phyloP scores from a whole-genome alignment of 2,113 vertebrate genomes.

The Geococcyx californianus region DNA sequence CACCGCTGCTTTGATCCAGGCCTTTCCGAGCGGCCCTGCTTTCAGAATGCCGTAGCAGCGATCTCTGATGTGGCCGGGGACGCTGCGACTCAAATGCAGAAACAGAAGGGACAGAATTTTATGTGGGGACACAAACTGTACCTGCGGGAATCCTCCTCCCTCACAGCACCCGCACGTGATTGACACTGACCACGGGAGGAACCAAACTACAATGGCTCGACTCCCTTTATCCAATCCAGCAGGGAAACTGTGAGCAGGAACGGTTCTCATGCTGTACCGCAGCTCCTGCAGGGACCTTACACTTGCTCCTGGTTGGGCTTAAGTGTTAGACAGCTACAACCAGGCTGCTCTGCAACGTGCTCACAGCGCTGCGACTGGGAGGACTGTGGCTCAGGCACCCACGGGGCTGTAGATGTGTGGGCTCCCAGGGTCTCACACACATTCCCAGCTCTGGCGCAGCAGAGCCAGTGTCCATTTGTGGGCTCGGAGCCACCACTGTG shows the following conservation, averaged over 20 bases:
- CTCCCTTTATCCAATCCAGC: neutral
- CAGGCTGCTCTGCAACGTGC: neutral
- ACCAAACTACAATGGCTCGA: neutral
- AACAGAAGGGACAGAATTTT: neutral
- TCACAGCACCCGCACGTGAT: rapidly evolving
- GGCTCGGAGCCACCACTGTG: neutral
- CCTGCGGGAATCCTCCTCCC: neutral
- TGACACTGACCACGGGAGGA: neutral
- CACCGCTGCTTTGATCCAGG: neutral
- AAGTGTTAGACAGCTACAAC: neutral
- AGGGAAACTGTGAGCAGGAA: neutral
- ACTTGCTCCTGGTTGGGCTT: neutral
- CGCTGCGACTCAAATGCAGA: neutral
- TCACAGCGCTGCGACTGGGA: neutral
- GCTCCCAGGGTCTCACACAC: neutral
- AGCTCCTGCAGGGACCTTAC: neutral
- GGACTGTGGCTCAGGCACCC: neutral
- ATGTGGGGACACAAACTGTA: neutral
- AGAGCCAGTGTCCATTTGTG: neutral
- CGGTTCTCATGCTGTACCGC: neutral
- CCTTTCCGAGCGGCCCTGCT: neutral
- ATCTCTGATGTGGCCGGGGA: neutral
- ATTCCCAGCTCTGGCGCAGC: neutral
- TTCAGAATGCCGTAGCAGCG: neutral
- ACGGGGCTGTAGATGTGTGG: neutral